Evolutionary conservation across 2,888 invertebrate species (phyloP), one percentile per base, ranked within the genome.

Genomic region (Pycnomerus fuliginosus): DNA sequence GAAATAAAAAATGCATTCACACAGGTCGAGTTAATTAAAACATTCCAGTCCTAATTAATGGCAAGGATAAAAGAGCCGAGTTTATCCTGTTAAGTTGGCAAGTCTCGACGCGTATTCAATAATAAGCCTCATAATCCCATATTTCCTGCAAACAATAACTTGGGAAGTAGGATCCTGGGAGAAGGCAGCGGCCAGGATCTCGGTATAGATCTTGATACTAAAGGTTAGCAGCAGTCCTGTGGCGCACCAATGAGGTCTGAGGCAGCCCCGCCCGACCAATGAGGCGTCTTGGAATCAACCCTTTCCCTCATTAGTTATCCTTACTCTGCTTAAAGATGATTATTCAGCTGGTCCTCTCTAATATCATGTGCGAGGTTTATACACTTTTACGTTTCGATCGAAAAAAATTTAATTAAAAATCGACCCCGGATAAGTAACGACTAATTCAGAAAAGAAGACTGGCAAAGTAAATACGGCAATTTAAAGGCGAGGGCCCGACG

Each of bases 191-290:
- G 41, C 50, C 51, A 52, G 51, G 51, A 49, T 55, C 52, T 52
- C 58, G 56, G 63, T 69, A 70, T 70, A 64, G 70, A 70, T 70
- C 69, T 69, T 68, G 67, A 68, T 69, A 66, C 64, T 64, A 67
- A 62, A 66, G 65, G 68, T 68, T 66, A 65, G 63, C 65, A 62
- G 64, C 65, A 68, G 65, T 67, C 67, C 68, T 72, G 71, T 62
- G 71, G 72, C 65, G 67, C 67, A 61, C 72, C 72, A 72, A 72
- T 72, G 68, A 64, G 69, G 70, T 70, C 62, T 71, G 66, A 68
- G 71, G 70, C 66, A 58, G 65, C 69, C 71, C 72, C 71, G 65
- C 69, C 70, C 64, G 63, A 69, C 71, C 71, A 72, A 71, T 71
- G 65, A 68, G 67, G 66, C 68, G 68, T 70, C 71, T 71, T 70